Conservation (phyloP, 2,888 invertebrate genomes). For the Sinopyrophorus schimmeli region DNA sequence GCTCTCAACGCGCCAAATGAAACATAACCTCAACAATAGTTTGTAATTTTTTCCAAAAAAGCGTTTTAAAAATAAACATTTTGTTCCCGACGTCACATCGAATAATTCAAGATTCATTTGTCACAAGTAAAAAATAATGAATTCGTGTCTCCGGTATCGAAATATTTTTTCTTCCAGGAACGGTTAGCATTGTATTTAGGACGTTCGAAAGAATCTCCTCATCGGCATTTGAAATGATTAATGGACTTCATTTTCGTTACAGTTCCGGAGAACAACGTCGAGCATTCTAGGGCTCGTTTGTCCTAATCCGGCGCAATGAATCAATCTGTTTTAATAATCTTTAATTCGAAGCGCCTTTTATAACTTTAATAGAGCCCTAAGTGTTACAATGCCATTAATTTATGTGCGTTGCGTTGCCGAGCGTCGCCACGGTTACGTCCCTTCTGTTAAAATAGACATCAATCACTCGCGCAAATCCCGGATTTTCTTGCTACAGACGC, state of each 20-base stretch:
- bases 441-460: constrained; percentile 27
- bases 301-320: constrained; percentile 15
- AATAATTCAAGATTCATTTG: too few species aligned
- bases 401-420: constrained; percentile 20
- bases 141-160: too few species aligned
- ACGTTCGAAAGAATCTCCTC: too few species aligned
- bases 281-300: constrained; percentile 2
- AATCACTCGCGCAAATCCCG: constrained; percentile 28
- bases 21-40: too few species aligned
- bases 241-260: constrained; percentile 2
- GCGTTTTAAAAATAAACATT: too few species aligned
- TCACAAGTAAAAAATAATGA: too few species aligned
- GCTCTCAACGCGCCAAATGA: too few species aligned
- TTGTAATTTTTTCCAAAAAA: too few species aligned
- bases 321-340: constrained; percentile 20
- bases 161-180: too few species aligned
- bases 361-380: constrained; percentile 27
- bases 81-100: too few species aligned
- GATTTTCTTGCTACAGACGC: constrained; percentile 27
- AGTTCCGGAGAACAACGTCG: constrained; percentile 9
- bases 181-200: too few species aligned
- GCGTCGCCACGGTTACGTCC: constrained; percentile 20
- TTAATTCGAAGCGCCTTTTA: constrained; percentile 22
- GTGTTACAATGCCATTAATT: constrained; percentile 27
- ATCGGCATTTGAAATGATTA: too few species aligned